Evolutionary conservation across 2,797 vertebrate genomes (phyloP).

Genomic region (Diplodus sargus): DNA sequence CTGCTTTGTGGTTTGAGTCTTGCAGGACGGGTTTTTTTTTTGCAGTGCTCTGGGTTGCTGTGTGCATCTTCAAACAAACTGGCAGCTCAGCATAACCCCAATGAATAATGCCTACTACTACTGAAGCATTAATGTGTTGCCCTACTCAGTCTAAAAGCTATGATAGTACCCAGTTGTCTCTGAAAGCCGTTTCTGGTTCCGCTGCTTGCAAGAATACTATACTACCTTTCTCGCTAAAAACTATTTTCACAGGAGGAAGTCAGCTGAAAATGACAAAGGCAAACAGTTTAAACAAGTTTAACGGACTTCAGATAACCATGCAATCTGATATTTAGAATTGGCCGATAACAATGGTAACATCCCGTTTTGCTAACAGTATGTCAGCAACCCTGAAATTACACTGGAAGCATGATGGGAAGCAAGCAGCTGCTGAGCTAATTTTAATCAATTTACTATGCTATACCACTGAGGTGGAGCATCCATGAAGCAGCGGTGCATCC

Average conservation of each 20-base stretch:
- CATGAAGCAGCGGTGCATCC: not conserved
- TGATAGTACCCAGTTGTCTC: not conserved
- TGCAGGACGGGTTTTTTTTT: not conserved
- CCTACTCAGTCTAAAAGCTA: not conserved
- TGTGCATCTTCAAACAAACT: not conserved
- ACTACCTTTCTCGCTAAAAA: not conserved
- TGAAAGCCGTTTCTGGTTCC: not conserved
- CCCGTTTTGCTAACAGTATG: constrained; percentile 32
- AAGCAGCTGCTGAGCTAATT: constrained; percentile 38
- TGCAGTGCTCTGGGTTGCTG: not conserved
- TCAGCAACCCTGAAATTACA: constrained; percentile 33
- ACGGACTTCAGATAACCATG: not conserved
- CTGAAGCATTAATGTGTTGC: not conserved
- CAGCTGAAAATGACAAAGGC: not conserved
- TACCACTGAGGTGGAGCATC: constrained; percentile 6
- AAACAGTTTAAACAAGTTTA: not conserved
- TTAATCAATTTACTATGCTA: constrained; percentile 26
- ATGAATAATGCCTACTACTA: not conserved
- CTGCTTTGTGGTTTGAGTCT: constrained; percentile 27
- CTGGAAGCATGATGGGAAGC: constrained; percentile 27
- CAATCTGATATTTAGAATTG: constrained; percentile 14
- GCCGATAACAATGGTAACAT: not conserved
- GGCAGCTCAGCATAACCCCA: not conserved
- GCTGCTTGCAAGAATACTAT: not conserved
- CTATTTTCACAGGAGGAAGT: not conserved